Evolutionary conservation across 1,140 invertebrate species (phyloP), one percentile per base, ranked within the genome.

Genomic region (Drosophila pseudoobscura): DNA sequence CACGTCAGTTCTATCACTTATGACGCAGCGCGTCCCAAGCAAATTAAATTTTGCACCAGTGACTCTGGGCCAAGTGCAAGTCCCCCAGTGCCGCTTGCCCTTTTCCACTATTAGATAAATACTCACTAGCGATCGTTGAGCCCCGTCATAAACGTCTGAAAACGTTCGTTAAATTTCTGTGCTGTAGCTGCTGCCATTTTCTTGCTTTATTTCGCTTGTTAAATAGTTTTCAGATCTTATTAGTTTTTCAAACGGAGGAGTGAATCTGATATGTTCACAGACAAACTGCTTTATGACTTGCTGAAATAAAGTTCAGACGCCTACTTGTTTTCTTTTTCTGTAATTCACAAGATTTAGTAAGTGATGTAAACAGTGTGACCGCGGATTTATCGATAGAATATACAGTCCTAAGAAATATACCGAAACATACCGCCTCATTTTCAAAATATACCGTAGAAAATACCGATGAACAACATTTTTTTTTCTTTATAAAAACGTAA

Each of bases 201-300:
- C 22, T 80, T n/a, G 55, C 55, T 57, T 57, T 63, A 53, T 20
- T 45, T 72, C 39, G 71, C 51, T 88, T 77, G 55, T 56, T 50
- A 9, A 50, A 26, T 57, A 43, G 53, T 35, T 62, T 58, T 69
- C 54, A 35, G 31, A 75, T 22, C 45, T 49, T 22, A 20, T 54
- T 75, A 50, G 17, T 43, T 20, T 62, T 70, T 79, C 83, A 75
- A 88, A 88, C 84, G 83, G 83, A 88, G 84, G 83, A 88, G 79
- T 66, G 46, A 68, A 78, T 53, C 26, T 61, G 49, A 77, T 75
- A 69, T 78, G 54, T 47, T 51, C 35, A 22, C 45, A 29, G 24
- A 8, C 11, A 41, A 43, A 39, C 35, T 13, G 46, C 26, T 60
- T 69, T 39, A 4, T 44, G 61, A 65, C 13, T 77, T 60, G 76